phyloP scores from a whole-genome alignment of 2,888 invertebrate species.

The Pachymerium ferrugineum region DNA sequence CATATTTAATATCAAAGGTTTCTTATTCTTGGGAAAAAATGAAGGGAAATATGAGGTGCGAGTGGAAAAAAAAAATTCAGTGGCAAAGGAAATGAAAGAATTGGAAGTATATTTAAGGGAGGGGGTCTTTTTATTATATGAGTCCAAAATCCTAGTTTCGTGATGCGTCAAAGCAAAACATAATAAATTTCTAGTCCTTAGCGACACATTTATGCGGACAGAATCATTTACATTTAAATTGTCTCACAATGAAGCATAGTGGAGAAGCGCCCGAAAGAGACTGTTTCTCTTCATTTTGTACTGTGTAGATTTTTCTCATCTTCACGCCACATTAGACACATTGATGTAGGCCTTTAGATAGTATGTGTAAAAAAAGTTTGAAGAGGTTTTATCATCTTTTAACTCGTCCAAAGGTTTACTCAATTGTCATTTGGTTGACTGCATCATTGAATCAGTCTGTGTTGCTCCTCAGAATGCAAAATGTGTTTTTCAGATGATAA shows the following conservation, averaged over 20 bases:
- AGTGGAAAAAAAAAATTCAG: neutral
- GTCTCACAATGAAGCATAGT: neutral
- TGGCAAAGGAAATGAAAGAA: neutral
- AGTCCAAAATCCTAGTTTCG: conserved; percentile 1
- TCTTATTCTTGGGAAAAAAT: neutral
- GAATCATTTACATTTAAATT: conserved; percentile 13
- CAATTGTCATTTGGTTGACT: no score
- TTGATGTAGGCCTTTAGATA: neutral
- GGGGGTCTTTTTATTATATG: conserved; percentile 13
- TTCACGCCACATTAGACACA: neutral
- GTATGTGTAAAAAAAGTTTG: no score
- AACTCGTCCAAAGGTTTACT: neutral
- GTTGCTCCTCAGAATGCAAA: no score
- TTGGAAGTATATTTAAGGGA: neutral
- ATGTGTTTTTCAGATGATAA: no score
- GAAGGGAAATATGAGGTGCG: neutral
- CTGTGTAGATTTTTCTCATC: neutral
- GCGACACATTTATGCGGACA: conserved; percentile 8
- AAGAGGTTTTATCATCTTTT: neutral
- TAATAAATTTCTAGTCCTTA: neutral
- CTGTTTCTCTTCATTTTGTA: conserved; percentile 2
- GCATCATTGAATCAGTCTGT: no score
- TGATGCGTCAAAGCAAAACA: conserved; percentile 13
- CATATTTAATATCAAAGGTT: conserved; percentile 13
- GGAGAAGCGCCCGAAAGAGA: neutral